Percentiles rank a stretch among this genome's conserved stretches.
Evolutionary conservation across 2,888 invertebrate species (phyloP).

Genomic region (Pyrocoelia pectoralis): DNA sequence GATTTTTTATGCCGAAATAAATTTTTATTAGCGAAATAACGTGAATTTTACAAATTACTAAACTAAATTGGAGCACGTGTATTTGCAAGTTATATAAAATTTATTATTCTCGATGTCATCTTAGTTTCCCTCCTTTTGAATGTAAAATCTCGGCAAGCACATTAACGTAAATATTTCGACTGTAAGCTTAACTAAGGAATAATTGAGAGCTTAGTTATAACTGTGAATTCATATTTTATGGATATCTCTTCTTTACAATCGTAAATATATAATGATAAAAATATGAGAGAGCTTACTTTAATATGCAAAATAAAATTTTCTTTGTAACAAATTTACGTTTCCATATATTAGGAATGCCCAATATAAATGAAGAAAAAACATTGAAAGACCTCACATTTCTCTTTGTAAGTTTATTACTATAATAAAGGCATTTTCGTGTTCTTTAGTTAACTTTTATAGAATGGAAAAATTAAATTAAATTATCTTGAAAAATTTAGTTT

Average conservation of each 20-base stretch:
- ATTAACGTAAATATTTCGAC: background rate
- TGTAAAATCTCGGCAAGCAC: background rate
- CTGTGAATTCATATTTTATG: background rate
- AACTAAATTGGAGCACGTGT: background rate
- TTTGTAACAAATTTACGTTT: background rate
- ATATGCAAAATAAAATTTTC: background rate
- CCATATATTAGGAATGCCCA: background rate
- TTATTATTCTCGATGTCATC: background rate
- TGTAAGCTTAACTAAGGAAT: slow-evolving; percentile 1
- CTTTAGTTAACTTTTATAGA: too few species aligned
- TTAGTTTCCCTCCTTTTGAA: background rate
- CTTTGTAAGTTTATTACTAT: too few species aligned
- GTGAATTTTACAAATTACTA: background rate
- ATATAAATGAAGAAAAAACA: too few species aligned
- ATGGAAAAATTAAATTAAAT: too few species aligned
- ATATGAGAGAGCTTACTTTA: background rate
- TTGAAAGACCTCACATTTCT: too few species aligned
- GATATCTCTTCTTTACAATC: background rate
- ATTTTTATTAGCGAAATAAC: background rate
- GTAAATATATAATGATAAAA: slow-evolving; percentile 1
- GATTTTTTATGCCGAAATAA: background rate
- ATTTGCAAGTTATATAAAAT: background rate
- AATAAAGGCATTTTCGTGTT: too few species aligned
- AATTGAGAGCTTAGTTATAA: background rate
- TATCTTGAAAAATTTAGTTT: too few species aligned